Evolutionary conservation across 2,113 vertebrate species (phyloP).

Genomic region (Columba livia): DNA sequence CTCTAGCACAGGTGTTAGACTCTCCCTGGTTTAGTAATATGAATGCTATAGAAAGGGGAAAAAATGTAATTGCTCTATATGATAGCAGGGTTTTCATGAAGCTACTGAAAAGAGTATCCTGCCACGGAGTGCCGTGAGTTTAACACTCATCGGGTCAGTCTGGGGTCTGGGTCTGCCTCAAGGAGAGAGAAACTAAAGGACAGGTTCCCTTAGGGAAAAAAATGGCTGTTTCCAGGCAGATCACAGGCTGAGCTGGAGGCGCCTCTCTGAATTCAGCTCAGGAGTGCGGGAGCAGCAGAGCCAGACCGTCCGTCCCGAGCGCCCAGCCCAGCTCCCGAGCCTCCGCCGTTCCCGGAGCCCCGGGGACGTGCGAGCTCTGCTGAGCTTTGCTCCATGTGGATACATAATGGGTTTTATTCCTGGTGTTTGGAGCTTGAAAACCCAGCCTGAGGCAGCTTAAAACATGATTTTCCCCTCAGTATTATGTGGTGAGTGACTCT

Average conservation of each 20-base stretch:
- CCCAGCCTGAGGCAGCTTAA: neutral
- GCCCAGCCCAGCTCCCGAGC: neutral
- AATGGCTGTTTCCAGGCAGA: neutral
- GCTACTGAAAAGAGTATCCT: neutral
- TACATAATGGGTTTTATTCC: neutral
- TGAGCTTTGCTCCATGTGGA: neutral
- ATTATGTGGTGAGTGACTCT: neutral
- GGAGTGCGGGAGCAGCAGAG: neutral
- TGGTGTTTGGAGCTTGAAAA: neutral
- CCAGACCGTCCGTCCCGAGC: rapidly evolving
- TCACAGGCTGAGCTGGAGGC: rapidly evolving
- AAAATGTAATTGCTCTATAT: neutral
- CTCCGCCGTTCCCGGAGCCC: rapidly evolving
- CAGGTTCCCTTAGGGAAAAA: neutral
- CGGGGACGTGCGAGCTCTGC: neutral
- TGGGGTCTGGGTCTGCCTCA: neutral
- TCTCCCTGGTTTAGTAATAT: neutral
- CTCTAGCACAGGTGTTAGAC: neutral
- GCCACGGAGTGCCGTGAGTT: neutral
- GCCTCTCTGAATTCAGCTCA: neutral
- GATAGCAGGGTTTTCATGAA: neutral
- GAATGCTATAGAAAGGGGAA: neutral
- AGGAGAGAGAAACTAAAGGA: neutral
- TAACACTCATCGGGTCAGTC: neutral
- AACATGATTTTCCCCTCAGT: neutral